A percentile compares a stretch with the other conserved stretches of the same genome.
Conservation (phyloP, 2,113 vertebrate species). For the Plecotus auritus region DNA sequence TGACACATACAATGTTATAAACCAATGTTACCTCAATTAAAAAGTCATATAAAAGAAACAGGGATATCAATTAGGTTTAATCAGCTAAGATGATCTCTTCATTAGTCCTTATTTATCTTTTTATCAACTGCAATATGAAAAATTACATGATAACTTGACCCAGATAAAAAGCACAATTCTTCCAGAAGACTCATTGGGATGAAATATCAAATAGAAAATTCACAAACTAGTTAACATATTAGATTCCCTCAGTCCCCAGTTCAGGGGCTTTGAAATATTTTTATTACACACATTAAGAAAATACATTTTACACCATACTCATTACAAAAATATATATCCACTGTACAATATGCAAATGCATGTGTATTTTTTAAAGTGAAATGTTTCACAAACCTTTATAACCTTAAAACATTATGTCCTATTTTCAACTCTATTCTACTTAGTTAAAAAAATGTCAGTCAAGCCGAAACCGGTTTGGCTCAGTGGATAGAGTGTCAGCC, state of each 20-base stretch:
- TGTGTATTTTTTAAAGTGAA: neutral
- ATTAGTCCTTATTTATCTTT: neutral
- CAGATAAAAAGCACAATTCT: neutral
- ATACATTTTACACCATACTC: neutral
- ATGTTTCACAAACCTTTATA: neutral
- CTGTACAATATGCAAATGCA: neutral
- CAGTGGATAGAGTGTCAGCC: too few species aligned
- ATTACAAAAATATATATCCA: neutral
- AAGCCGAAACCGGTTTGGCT: too few species aligned
- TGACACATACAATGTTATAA: neutral
- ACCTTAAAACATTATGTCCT: neutral
- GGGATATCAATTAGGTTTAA: neutral
- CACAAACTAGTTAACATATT: neutral
- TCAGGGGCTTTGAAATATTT: neutral
- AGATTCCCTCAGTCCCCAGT: neutral
- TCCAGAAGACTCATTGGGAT: neutral
- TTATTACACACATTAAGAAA: neutral
- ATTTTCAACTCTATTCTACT: neutral
- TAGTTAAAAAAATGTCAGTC: too few species aligned
- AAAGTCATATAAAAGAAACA: neutral
- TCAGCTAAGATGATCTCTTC: neutral
- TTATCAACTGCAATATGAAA: neutral
- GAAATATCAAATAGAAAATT: neutral
- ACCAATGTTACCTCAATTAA: neutral
- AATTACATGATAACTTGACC: neutral